Base-by-base conservation (phyloP, 2,797 vertebrate species). In the Acanthurus tractus region DNA sequence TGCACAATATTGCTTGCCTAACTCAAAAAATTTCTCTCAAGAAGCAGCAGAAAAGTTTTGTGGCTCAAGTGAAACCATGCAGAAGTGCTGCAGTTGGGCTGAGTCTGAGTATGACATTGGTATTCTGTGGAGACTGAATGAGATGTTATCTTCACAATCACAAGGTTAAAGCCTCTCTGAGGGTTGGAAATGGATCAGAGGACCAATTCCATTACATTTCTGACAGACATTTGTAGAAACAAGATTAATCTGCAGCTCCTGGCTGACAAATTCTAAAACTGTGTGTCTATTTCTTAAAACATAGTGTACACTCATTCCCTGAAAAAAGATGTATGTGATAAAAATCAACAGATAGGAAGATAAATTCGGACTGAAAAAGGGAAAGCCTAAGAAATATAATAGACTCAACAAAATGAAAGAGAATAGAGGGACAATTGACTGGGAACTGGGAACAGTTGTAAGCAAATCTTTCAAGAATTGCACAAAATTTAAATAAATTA, bases 171-270 rank as follows among this genome's bases (percentile, higher is more conserved):
- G 80, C 86, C 68, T 76, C 77, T 85, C 68, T 55, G 65, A 79
- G 82, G 71, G 63, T 52, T 84, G 25, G 63, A 85, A 89, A 89
- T 86, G 73, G 81, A 92, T 91, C 80, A 76, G 81, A 87, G 81
- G 69, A 87, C 81, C 85, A 84, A 78, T 89, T 81, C 68, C 76
- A 90, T 84, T 88, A 80, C 74, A 70, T 71, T 84, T 81, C 77
- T 86, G 88, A 79, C 83, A 88, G 63, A 65, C 59, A 80, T 85
- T 88, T 85, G 63, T 74, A 22, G 49, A 76, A 70, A 66, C 20
- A 23, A 86, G 62, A 89, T 85, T 84, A 81, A 84, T 88, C 82
- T 84, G 72, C 69, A 65, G 70, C 82, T 79, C 80, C 71, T 58
- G 61, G 59, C 53, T 63, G 45, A 65, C 59, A 76, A 70, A 46